Evolutionary conservation across 2,113 vertebrate species (phyloP), one percentile per base, ranked within the genome.

Genomic region (Cochlearius cochlearius): DNA sequence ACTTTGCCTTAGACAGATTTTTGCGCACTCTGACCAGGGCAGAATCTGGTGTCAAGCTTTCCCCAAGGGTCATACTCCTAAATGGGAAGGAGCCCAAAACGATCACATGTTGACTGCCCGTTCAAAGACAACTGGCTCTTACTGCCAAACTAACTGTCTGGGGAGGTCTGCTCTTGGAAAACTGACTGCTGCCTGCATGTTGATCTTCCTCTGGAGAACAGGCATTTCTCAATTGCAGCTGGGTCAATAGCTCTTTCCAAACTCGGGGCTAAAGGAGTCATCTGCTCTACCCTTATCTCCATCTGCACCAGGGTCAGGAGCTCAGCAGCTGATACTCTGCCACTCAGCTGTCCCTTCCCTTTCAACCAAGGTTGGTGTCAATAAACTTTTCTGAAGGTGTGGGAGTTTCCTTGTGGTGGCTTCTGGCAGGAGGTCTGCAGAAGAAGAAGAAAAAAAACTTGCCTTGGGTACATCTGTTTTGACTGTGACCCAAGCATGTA

Each of bases 131-230:
- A 59, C 64, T 32, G 72, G 26, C 47, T 92, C n/a, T 73, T 26
- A 1, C 81, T 95, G 96, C 82, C 93, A 93, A 88, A 72, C 26
- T 50, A 22, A 52, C 81, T 52, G 47, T 58, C 36, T 56, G 63
- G 50, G 89, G 87, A 96, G 73, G 59, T 71, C 62, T 93, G 93
- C 88, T 94, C 76, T 90, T 87, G 69, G 80, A 88, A 90, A 92
- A 56, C 5, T 45, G 43, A 20, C 63, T 19, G 77, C 75, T 73
- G 84, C 94, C 94, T 16, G 9, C 12, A 9, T 83, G 82, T 67
- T 83, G 76, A 79, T 71, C 47, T 55, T 86, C 58, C 85, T 85
- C 87, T 4, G 7, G 87, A 92, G 90, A 93, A 4, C 39, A 87
- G n/a, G 47, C n/a, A 49, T 94, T 95, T 87, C 94, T 95, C 90